Conservation (phyloP, 2,888 invertebrate species). For the Ramazzottius varieornatus region DNA sequence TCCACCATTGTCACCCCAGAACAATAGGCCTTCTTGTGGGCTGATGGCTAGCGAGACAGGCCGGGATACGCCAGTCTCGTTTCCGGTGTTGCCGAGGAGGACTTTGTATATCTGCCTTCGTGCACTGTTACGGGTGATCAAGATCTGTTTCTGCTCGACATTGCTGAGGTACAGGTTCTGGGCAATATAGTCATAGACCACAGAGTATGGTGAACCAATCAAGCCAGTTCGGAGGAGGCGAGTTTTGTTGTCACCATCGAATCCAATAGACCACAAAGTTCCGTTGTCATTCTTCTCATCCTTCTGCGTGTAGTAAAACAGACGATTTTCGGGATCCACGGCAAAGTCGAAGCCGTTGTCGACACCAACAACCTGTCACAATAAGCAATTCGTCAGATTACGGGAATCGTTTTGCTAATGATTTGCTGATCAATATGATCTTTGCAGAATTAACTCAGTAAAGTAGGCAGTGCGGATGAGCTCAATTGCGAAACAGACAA, state of each 20-base stretch:
- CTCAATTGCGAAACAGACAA: too few species aligned
- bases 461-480: too few species aligned
- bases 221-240: constrained; percentile 32
- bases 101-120: constrained; percentile 22
- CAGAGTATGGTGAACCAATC: constrained; percentile 60
- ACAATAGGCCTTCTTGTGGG: constrained; percentile 69
- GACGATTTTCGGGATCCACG: constrained; percentile 58
- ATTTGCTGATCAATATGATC: too few species aligned
- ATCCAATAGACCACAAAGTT: constrained; percentile 9
- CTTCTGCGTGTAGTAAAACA: constrained; percentile 37
- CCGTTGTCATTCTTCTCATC: constrained; percentile 14
- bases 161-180: constrained; percentile 79
- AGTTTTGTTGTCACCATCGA: constrained; percentile 11
- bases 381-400: too few species aligned
- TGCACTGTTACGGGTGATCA: not conserved
- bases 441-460: too few species aligned
- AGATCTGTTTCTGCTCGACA: constrained; percentile 21
- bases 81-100: constrained; percentile 66
- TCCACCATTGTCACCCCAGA: constrained; percentile 88
- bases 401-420: too few species aligned
- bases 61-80: constrained; percentile 50
- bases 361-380: constrained; percentile 54
- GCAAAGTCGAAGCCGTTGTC: constrained; percentile 65
- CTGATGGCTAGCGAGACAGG: constrained; percentile 67
- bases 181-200: constrained; percentile 91